Base-by-base conservation (phyloP, 2,113 vertebrate species). In the Macquaria ambigua region DNA sequence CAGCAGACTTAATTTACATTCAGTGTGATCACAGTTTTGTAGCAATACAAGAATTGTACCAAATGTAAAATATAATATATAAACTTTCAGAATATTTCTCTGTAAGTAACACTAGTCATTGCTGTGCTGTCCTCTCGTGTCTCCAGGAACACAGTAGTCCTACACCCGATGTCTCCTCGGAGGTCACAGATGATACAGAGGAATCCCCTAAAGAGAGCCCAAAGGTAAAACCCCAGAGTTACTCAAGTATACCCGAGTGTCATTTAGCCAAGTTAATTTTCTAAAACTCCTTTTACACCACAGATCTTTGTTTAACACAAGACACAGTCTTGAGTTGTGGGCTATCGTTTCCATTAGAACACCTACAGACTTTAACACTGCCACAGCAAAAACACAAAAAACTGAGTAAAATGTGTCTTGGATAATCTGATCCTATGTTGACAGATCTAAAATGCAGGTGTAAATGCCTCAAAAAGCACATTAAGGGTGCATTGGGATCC, bases 61-160 rank as follows among this genome's bases (percentile, higher is more conserved):
- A 56, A 20, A 64, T 66, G 14, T 28, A 28, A 70, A 56, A 46
- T 64, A 21, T 53, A 31, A 63, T 25, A 3, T 7, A 16, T 46
- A 46, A 46, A 46, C 43, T 48, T 4, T 66, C 23, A 53, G 8
- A 28, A 21, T 9, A 8, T 8, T 25, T 14, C 3, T 48, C 37
- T 67, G 31, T 34, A 6, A 53, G 5, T 71, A 23, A 63, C 43
- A 37, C 25, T 59, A 21, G 18, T 28, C 37, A 11, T 25, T 20
- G 6, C 58, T 81, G 8, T 31, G 7, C 46, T 86, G 3, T 64
- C 55, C 3, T 76, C 3, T 92, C 28, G 39, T 66, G 25, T 58
- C 73, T 79, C 34, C 77, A 96, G 95, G 95, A 95, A 82, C 72
- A 71, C 6, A 69, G 68, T 18, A 91, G 81, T 71, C 82, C 85